phyloP scores from a whole-genome alignment of 2,113 vertebrate genomes.

The Carassius gibelio region DNA sequence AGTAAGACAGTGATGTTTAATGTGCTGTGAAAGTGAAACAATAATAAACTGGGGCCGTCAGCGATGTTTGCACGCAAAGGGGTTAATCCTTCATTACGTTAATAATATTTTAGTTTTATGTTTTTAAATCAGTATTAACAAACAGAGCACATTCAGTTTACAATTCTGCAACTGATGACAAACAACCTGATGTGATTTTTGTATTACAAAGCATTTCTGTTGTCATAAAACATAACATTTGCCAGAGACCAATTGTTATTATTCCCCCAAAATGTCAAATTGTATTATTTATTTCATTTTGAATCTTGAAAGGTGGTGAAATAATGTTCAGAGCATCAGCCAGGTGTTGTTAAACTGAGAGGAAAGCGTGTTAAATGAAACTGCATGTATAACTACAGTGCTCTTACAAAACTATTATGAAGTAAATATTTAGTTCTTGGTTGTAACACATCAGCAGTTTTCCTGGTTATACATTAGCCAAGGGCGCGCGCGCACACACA shows the following conservation, averaged over 20 bases:
- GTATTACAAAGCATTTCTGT: conserved; percentile 1
- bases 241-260: background rate
- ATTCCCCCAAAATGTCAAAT: background rate
- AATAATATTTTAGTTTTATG: background rate
- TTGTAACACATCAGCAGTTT: conserved; percentile 16
- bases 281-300: background rate
- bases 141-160: background rate
- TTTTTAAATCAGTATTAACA: background rate
- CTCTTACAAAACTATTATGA: background rate
- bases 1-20: too few relatives aligned
- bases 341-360: background rate
- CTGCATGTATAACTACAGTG: background rate
- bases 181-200: background rate
- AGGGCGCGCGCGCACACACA: background rate
- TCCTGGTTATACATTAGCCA: background rate
- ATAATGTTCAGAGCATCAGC: background rate
- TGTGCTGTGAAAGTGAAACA: too few relatives aligned
- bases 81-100: background rate
- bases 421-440: background rate
- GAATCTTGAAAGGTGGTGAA: background rate
- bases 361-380: background rate
- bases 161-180: background rate
- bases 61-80: too few relatives aligned
- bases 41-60: too few relatives aligned
- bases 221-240: background rate